Conservation (phyloP, 2,888 invertebrate genomes). For the Tachina lurida region DNA sequence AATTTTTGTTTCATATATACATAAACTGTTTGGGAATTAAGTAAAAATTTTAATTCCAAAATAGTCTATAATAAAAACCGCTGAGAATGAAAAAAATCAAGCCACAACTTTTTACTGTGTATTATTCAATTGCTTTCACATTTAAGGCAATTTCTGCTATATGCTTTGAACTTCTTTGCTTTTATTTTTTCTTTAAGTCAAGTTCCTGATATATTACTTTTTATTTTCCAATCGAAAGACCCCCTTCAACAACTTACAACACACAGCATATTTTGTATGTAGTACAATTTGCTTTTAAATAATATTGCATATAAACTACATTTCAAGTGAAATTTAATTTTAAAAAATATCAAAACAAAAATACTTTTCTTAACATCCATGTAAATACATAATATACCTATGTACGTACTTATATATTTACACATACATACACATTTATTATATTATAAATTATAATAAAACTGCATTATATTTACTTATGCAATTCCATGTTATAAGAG, state of each 20-base stretch:
- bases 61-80: no score
- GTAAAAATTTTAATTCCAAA: no score
- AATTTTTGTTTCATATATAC: no score
- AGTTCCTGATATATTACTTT: background rate
- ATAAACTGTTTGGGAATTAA: no score
- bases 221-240: background rate
- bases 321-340: background rate
- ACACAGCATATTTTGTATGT: background rate
- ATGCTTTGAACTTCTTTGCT: no score
- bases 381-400: no score
- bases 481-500: conserved; percentile 10
- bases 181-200: background rate
- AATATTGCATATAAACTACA: background rate
- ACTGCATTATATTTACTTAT: background rate
- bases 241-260: conserved; percentile 21
- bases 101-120: no score
- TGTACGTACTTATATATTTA: no score
- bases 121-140: no score
- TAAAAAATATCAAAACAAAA: background rate
- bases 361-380: background rate
- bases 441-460: background rate
- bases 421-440: no score
- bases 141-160: no score
- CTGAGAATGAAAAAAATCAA: no score
- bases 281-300: background rate